Evolutionary conservation across 2,797 vertebrate species (phyloP).

Genomic region (Emydoidea blandingii): DNA sequence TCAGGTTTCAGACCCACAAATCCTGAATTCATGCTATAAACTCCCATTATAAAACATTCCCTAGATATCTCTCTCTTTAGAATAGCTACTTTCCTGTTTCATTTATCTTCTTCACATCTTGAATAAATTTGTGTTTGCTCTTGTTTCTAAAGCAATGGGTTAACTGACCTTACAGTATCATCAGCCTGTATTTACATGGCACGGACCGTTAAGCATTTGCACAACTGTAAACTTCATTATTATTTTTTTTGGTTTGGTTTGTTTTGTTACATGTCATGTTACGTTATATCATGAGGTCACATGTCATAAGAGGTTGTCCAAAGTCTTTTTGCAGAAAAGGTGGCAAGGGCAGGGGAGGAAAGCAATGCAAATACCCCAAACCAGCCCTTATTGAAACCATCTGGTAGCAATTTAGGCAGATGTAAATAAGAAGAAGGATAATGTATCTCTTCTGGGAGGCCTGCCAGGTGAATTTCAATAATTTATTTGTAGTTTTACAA

Average conservation of each 20-base stretch:
- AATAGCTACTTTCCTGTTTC: conserved; percentile 32
- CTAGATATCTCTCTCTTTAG: not conserved
- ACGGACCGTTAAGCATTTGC: not conserved
- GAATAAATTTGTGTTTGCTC: conserved; percentile 40
- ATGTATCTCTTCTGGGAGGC: not conserved
- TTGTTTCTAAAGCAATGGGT: conserved; percentile 11
- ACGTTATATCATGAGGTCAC: conserved; percentile 1
- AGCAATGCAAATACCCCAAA: not conserved
- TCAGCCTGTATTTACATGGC: not conserved
- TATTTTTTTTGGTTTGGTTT: too few species aligned
- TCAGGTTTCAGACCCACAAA: conserved; percentile 58
- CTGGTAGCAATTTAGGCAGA: not conserved
- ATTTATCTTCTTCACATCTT: conserved; percentile 51
- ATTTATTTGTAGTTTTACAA: not conserved
- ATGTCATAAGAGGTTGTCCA: conserved; percentile 1
- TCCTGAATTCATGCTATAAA: conserved; percentile 49
- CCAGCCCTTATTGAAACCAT: not conserved
- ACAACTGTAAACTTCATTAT: not conserved
- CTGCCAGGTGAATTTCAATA: not conserved
- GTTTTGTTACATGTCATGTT: not conserved
- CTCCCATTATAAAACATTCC: conserved; percentile 14
- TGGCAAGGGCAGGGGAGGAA: not conserved
- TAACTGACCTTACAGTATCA: not conserved
- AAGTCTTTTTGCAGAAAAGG: not conserved
- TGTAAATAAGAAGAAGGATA: conserved; percentile 24